Evolutionary conservation across 2,113 vertebrate genomes (phyloP).

Genomic region (Sylvicapra grimmia): DNA sequence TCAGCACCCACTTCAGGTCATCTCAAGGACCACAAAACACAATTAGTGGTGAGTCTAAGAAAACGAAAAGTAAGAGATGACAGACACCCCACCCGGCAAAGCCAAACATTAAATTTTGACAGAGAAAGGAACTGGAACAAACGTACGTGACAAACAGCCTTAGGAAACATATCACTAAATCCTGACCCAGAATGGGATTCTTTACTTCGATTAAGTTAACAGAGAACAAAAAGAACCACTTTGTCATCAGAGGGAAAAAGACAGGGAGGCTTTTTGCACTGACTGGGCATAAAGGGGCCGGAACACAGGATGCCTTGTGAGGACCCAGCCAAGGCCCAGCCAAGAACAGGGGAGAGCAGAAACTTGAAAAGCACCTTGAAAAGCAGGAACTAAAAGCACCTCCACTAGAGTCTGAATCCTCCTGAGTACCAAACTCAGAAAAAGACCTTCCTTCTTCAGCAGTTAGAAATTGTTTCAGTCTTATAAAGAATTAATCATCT

Average conservation of each 20-base stretch:
- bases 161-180: background rate
- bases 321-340: background rate
- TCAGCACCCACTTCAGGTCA: background rate
- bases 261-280: background rate
- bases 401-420: background rate
- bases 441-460: background rate
- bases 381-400: background rate
- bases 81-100: background rate
- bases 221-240: background rate
- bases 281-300: background rate
- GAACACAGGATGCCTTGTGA: background rate
- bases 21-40: background rate
- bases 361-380: background rate
- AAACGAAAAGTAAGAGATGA: background rate
- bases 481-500: background rate
- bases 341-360: background rate
- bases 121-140: conserved; percentile 23
- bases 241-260: background rate
- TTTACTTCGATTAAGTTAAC: background rate
- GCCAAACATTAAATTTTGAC: background rate
- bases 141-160: background rate
- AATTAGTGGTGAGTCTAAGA: background rate
- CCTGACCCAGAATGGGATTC: background rate
- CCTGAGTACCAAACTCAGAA: background rate
- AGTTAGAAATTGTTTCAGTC: background rate